Evolutionary conservation across 1,140 invertebrate species (phyloP), one percentile per base, ranked within the genome.

Genomic region (Chironomus striatipennis): DNA sequence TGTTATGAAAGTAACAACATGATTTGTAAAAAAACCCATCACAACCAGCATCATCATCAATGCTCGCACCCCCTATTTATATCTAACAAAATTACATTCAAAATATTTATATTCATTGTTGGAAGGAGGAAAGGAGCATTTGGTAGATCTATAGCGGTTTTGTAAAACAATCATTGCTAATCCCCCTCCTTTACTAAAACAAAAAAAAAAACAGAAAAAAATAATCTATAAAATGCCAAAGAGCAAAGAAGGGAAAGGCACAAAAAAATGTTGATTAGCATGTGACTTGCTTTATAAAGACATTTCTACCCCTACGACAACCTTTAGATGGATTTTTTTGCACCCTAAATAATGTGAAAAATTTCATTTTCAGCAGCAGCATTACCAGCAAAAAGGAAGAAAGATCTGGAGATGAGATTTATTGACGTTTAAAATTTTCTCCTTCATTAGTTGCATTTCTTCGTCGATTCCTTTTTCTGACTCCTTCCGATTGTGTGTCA

Each of bases 351-450:
- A 12, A 57, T 57, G 8, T n/a, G 47, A 57, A 57, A 12, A 57
- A 57, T 57, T 15, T 5, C 24, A 34, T 34, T 34, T 34, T 34
- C 24, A 34, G 24, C 24, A 34, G 24, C 24, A 34, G 24, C 24
- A 34, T 34, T 34, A 34, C 24, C 24, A 34, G 24, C 24, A 34
- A 34, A 34, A 34, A 34, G 12, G 20, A 70, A 17, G 18, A 70
- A 18, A 18, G 18, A 67, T 15, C 65, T 20, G 65, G 15, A 70
- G 18, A 70, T 70, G n/a, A 67, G 72, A 75, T 75, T 75, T 75
- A 75, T 75, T 73, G 74, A 21, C 74, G 47, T 75, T 75, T 75
- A 75, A 75, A 75, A 73, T 75, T 70, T 75, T 75, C 74, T 34
- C 42, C 64, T 75, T 75, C 67, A 75, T 73, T 75, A 17, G 70